Percentiles rank a stretch among this genome's conserved stretches.
Evolutionary conservation across 2,888 invertebrate species (phyloP).

Genomic region (Cantharis rufa): DNA sequence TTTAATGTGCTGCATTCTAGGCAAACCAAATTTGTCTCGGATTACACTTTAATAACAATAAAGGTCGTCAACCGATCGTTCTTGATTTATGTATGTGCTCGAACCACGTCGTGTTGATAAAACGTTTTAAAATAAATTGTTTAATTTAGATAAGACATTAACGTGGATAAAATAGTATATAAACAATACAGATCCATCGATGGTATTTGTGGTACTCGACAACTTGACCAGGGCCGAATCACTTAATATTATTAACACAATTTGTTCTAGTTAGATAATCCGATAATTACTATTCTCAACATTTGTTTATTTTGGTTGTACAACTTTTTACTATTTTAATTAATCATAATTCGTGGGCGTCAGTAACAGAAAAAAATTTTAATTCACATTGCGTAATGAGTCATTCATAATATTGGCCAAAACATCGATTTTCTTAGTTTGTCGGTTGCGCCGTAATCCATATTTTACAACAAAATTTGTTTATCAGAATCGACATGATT

Average conservation of each 20-base stretch:
- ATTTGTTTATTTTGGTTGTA: background rate
- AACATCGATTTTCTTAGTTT: background rate
- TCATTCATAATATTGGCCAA: background rate
- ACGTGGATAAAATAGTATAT: background rate
- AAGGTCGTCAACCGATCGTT: conserved; percentile 1
- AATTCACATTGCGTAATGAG: background rate
- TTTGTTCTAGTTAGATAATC: background rate
- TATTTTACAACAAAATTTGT: background rate
- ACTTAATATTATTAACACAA: background rate
- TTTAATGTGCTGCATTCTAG: background rate
- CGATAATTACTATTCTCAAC: background rate
- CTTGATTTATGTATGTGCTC: background rate
- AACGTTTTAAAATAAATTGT: background rate
- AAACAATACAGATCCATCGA: background rate
- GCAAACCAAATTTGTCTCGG: background rate
- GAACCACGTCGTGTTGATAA: background rate
- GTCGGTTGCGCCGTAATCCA: background rate
- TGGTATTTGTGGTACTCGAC: no score
- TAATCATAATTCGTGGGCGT: background rate
- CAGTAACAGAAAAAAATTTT: background rate
- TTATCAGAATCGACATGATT: background rate
- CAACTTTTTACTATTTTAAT: background rate
- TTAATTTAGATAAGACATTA: background rate
- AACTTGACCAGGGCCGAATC: background rate
- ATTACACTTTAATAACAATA: background rate